Base-by-base conservation (phyloP, 2,113 vertebrate species). In the Nanorana parkeri region DNA sequence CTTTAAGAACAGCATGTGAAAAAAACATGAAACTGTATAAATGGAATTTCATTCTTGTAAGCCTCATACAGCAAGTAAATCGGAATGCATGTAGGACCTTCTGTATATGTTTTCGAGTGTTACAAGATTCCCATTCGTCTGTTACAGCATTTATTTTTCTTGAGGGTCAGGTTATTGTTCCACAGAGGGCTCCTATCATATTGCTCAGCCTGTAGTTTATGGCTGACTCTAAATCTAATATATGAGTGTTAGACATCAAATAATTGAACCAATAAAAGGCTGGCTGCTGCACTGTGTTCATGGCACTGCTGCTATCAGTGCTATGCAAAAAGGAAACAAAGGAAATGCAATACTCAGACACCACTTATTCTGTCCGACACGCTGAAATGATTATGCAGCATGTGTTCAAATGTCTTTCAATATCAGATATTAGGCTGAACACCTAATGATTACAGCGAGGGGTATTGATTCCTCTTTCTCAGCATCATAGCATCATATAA, bases 171-270 rank as follows among this genome's bases (percentile, higher is more conserved):
- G 72, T 61, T 75, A 61, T 23, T 60, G 60, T 41, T 36, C 72
- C 55, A 75, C 55, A 41, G 55, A 75, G n/a, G 28, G 29, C 55
- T 41, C 8, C 72, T 32, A 23, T 75, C 55, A 75, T 75, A 75
- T 75, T 75, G 55, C 16, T 75, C n/a, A 60, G 72, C 29, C 55
- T 23, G 56, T 75, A 75, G 72, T 75, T 61, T 75, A 75, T 75
- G 52, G 28, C 28, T 75, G 13, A 21, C 72, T 75, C 29, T 75
- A 75, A 75, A 75, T 75, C 28, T 75, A 61, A 75, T 75, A 75
- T 61, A 75, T 47, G 55, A 32, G 21, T 61, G 29, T 61, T 29
- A 75, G 72, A 75, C 29, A 75, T 17, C 58, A 75, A 75, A 61
- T 58, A 32, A 75, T 41, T 75, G 56, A 32, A 21, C n/a, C 20